Conservation (phyloP, 1,140 invertebrate species). For the Musca vetustissima region DNA sequence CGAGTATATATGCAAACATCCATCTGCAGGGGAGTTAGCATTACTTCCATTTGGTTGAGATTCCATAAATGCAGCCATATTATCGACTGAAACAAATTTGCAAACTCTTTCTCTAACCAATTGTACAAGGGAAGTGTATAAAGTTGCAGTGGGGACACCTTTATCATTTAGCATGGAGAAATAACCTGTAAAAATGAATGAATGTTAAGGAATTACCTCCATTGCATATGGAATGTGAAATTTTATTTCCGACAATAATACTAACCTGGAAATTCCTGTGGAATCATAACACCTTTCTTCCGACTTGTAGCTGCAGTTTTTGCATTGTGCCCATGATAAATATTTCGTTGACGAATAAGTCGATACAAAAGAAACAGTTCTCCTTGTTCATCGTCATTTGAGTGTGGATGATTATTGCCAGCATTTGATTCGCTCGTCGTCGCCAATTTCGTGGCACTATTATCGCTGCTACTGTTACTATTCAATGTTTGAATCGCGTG, state of each 20-base stretch:
- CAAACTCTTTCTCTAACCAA: constrained; percentile 53
- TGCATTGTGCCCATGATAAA: constrained; percentile 52
- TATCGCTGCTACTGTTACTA: constrained; percentile 25
- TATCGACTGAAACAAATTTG: constrained; percentile 54
- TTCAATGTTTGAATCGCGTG: constrained; percentile 21
- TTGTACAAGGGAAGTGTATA: constrained; percentile 49
- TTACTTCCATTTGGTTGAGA: constrained; percentile 40
- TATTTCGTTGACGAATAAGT: constrained; percentile 45
- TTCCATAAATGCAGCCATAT: constrained; percentile 52
- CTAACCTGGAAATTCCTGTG: constrained; percentile 55
- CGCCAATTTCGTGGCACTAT: constrained; percentile 32
- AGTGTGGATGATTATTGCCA: neutral
- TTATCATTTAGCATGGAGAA: constrained; percentile 53
- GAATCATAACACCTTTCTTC: constrained; percentile 53
- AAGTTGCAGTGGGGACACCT: constrained; percentile 47
- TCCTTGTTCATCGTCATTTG: constrained; percentile 27
- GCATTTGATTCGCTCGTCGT: constrained; percentile 21
- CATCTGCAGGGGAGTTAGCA: constrained; percentile 47
- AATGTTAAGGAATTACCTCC: neutral
- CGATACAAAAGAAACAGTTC: constrained; percentile 52
- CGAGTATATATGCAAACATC: constrained; percentile 39
- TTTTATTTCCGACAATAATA: neutral
- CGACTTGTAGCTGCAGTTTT: constrained; percentile 45
- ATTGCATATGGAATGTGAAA: neutral
- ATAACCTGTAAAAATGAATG: constrained; percentile 42